Percentiles rank a stretch among this genome's conserved stretches.
Conservation (phyloP, 2,113 vertebrate genomes). For the Micronisus gabar region DNA sequence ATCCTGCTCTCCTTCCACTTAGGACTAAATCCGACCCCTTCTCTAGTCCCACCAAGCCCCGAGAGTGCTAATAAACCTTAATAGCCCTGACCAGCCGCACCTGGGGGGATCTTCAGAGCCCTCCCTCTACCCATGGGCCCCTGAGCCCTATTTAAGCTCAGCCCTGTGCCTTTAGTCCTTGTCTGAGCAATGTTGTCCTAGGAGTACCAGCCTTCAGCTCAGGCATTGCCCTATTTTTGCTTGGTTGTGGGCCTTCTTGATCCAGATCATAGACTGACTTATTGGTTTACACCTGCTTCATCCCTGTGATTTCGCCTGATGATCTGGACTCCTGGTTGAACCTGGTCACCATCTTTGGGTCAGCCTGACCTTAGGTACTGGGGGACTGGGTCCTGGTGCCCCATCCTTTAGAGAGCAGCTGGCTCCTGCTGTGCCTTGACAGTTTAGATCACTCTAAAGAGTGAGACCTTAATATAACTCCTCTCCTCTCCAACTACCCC, state of each 20-base stretch:
- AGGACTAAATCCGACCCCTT: not conserved
- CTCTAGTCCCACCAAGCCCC: not conserved
- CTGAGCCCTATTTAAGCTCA: not conserved
- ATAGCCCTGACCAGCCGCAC: not conserved
- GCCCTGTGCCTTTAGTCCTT: not conserved
- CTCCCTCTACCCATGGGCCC: not conserved
- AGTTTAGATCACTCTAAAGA: not conserved
- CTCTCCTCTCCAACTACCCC: not conserved
- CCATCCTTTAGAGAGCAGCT: not conserved
- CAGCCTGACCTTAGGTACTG: no score
- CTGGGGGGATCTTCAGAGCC: not conserved
- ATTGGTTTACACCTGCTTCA: not conserved
- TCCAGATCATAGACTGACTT: rapidly evolving
- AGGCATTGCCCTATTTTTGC: rapidly evolving
- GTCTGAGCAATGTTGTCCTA: rapidly evolving
- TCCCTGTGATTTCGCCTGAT: no score
- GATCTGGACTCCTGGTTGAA: not conserved
- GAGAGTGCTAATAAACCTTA: not conserved
- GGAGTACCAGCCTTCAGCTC: not conserved
- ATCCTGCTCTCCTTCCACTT: rapidly evolving
- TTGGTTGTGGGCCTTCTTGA: rapidly evolving
- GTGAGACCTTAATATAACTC: not conserved
- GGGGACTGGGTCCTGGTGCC: no score
- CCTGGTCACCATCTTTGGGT: no score
- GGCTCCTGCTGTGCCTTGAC: not conserved